Base-by-base conservation (phyloP, 2,888 invertebrate species). In the Lithophane ornitopus region DNA sequence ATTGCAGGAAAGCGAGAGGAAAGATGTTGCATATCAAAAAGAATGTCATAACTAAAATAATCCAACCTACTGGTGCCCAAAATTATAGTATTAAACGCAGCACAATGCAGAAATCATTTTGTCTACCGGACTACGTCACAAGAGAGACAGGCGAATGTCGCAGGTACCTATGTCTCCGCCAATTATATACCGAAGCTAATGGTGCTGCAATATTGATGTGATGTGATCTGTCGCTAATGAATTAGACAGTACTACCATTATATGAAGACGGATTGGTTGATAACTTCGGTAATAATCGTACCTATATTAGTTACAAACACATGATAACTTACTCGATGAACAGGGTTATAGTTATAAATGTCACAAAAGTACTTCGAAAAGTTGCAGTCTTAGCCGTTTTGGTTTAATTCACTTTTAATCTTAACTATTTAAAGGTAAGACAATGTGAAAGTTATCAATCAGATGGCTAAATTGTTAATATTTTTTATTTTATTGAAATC, bases 21-120 rank as follows among this genome's bases (percentile, higher is more conserved):
- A 34, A 34, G 34, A 34, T 6, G 34, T 34, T 34, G 6, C 34
- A 34, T 4, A 34, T 34, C 2, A 34, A 46, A 49, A 44, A 26
- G 11, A 46, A 22, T 19, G 8, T 46, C 14, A 4, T 46, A 46
- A 6, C 19, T 2, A 49, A 49, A 34, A 26, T 26, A 54, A 16
- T 12, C 0, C 16, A 54, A 22, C 34, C 7, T 11, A 82, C 74
- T 82, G 7, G 63, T 58, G 11, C 22, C 3, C 12, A 52, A 58
- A 56, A 4, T 1, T 7, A 49, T 19, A 19, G 12, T 41, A 49
- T 7, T 46, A 41, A 80, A 82, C 67, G 59, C 62, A 65, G 81
- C 82, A 84, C 52, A 14, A 84, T 76, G 61, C 76, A 84, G 74
- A 79, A 66, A 74, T 80, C 76, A 76, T 68, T 52, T 59, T 44